Evolutionary conservation across 2,113 vertebrate genomes (phyloP).

Genomic region (Oreochromis spilurus): DNA sequence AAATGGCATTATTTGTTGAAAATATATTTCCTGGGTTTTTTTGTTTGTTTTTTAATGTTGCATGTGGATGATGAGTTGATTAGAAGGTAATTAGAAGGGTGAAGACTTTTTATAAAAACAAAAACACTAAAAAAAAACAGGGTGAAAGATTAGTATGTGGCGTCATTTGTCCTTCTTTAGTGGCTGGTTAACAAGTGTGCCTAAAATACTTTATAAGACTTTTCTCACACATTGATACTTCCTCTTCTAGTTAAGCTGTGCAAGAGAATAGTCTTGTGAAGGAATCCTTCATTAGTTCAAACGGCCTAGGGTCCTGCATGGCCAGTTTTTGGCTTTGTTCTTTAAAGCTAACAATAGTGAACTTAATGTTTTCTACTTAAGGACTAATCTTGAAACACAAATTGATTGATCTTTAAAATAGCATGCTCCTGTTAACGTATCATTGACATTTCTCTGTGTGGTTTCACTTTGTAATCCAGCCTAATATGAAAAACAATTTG

Average conservation of each 20-base stretch:
- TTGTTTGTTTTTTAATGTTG: neutral
- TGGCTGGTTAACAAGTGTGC: slow-evolving; percentile 61
- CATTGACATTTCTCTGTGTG: slow-evolving; percentile 15
- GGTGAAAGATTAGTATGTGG: slow-evolving; percentile 33
- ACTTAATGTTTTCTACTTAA: neutral
- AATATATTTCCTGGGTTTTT: neutral
- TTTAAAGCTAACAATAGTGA: slow-evolving; percentile 18
- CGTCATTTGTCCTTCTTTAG: slow-evolving; percentile 54
- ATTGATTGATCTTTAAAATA: slow-evolving; percentile 2
- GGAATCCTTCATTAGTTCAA: slow-evolving; percentile 44
- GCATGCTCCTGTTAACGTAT: neutral
- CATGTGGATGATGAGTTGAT: neutral
- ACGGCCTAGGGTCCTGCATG: neutral
- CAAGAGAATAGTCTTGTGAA: slow-evolving; percentile 33
- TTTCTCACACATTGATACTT: slow-evolving; percentile 38
- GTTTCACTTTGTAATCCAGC: slow-evolving; percentile 39
- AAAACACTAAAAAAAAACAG: slow-evolving; percentile 58
- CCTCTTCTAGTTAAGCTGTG: slow-evolving; percentile 21
- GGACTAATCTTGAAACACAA: neutral
- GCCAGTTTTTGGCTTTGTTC: slow-evolving; percentile 12
- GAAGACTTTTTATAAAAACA: slow-evolving; percentile 39
- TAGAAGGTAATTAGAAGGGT: slow-evolving; percentile 21
- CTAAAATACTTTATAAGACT: slow-evolving; percentile 56
- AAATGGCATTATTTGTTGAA: neutral
- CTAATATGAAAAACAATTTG: slow-evolving; percentile 42